Evolutionary conservation across 1,140 invertebrate species (phyloP), one percentile per base, ranked within the genome.

Genomic region (Contarinia nasturtii): DNA sequence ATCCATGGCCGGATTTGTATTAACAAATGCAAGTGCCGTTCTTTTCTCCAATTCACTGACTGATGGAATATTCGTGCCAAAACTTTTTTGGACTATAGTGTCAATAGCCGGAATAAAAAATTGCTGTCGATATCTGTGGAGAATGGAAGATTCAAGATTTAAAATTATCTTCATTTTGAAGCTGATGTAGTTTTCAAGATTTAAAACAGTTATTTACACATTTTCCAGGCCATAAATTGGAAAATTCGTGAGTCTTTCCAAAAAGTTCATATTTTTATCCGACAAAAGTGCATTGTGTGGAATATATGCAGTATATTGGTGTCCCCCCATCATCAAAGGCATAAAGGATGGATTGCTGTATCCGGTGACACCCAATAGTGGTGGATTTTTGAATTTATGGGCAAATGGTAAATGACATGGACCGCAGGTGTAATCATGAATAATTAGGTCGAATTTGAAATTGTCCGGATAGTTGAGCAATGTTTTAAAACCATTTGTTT

Each of bases 1-100:
- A 43, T 68, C 63, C 4, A 69, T 49, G 2, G 58, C 53, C 7
- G 65, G 59, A 53, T 70, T 61, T 1, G 59, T 57, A 46, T 72
- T 72, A 0, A 65, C 53, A 14, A 73, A 52, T n/a, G 63, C 50
- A 0, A 70, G 5, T 34, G 57, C 56, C 2, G 58, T 50, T 0
- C 44, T 44, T 15, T 54, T 50, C 7, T 33, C 44, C 1, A 14
- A n/a, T 1, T 46, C 45, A 1, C 42, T 42, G 0, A 27, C 15
- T 0, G 14, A 15, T 1, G 52, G 18, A 0, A 53, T 46, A 15
- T 48, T 12, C 3, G 37, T 3, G 17, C 14, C 37, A 40, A 40
- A 40, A 40, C 14, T n/a, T 12, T 40, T 14, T 14, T 18, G 3
- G 5, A 14, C 37, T 15, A 40, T 40, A 12, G 14, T 12, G 14